Base-by-base conservation (phyloP, 2,888 invertebrate species). In the Agonopterix alstromeriana region DNA sequence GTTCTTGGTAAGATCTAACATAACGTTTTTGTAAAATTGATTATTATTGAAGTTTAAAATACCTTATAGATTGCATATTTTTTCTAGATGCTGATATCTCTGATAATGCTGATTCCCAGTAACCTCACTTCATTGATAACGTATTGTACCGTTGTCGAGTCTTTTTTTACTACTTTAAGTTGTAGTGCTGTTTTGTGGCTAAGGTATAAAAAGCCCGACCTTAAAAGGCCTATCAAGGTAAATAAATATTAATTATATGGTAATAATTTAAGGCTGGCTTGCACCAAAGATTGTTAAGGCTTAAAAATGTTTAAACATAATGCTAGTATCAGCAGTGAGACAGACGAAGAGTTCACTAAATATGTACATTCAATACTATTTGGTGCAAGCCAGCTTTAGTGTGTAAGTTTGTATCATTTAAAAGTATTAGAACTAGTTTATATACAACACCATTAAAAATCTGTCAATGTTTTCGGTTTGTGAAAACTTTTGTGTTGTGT, bases 141-240 rank as follows among this genome's bases (percentile, higher is more conserved):
- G 2, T 98, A 97, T 75, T 94, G 96, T 67, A 96, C 95, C 49
- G 96, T 97, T 65, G 97, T 97, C 42, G 98, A 98, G 80, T 95
- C 97, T 17, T 94, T 96, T 76, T 98, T 98, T 83, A 96, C 97
- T 45, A 95, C 95, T 73, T 77, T 97, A 36, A 95, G 97, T 40
- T 95, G 97, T 43, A 92, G 93, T 53, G 97, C 96, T 1, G 91
- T 98, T 53, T 80, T 98, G 35, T 96, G 94, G 90, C 89, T 97
- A 55, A 90, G 98, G 40, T 94, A 94, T 82, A 95, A 92, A 69
- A 86, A 90, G 58, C 97, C 97, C 0, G 84, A 94, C 50, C 90
- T 97, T 84, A 84, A 90, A 1, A 90, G 98, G 60, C 97, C 97
- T 40, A 98, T 98, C 52, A 96, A 93, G 90, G 96, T 96, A 75